Evolutionary conservation across 2,888 invertebrate species (phyloP).

Genomic region (Prosapia bicincta): DNA sequence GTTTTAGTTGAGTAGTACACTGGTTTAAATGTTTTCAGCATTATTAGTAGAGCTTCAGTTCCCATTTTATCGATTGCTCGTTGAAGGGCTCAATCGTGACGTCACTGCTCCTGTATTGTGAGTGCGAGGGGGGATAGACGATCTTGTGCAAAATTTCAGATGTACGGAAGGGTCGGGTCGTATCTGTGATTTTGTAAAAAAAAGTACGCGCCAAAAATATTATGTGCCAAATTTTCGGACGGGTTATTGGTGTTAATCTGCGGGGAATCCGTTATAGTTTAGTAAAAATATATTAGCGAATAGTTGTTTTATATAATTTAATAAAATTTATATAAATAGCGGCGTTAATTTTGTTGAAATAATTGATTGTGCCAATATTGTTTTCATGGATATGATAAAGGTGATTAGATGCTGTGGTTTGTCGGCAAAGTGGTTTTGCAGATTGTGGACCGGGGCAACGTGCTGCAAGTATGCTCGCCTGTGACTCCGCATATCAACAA

Average conservation of each 20-base stretch:
- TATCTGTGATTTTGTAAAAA: not conserved
- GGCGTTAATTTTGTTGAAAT: not conserved
- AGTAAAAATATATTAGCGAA: not conserved
- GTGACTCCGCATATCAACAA: too few species aligned
- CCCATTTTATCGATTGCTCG: not conserved
- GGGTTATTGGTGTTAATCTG: not conserved
- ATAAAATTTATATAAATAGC: not conserved
- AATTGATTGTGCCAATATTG: not conserved
- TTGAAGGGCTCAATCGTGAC: not conserved
- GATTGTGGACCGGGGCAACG: not conserved
- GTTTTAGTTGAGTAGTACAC: not conserved
- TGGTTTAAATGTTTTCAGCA: not conserved
- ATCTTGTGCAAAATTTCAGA: conserved; percentile 2
- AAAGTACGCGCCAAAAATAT: not conserved
- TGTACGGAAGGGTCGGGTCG: not conserved
- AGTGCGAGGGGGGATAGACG: not conserved
- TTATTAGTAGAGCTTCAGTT: not conserved
- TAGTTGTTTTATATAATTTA: not conserved
- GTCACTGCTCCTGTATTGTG: conserved; percentile 2
- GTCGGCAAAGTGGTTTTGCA: not conserved
- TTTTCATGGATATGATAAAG: not conserved
- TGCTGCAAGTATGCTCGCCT: not conserved
- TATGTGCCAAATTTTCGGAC: not conserved
- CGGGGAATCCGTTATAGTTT: not conserved
- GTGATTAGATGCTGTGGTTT: not conserved